Percentiles rank a stretch among this genome's conserved stretches.
Evolutionary conservation across 2,113 vertebrate genomes (phyloP).

Genomic region (Fulica atra): DNA sequence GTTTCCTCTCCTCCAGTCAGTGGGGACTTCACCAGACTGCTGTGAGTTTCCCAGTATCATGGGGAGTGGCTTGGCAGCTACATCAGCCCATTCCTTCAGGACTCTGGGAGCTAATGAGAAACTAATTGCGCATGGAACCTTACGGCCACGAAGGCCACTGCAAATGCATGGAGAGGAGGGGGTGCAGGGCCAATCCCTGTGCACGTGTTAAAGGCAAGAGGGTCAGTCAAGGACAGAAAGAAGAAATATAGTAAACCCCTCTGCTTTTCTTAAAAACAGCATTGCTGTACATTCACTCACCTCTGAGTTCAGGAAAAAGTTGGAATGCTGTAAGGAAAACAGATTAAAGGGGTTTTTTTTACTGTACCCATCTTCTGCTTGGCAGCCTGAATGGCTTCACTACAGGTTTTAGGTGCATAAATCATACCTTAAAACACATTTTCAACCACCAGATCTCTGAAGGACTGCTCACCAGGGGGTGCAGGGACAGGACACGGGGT

Average conservation of each 20-base stretch:
- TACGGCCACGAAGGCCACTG: rapidly evolving
- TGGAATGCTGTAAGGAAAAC: neutral
- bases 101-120: neutral
- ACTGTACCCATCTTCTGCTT: neutral
- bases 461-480: no score
- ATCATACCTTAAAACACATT: rapidly evolving
- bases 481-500: no score
- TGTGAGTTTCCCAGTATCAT: no score
- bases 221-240: neutral
- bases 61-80: no score
- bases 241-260: neutral
- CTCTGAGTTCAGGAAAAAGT: neutral
- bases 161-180: neutral
- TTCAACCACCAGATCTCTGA: neutral
- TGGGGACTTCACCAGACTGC: no score
- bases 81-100: no score
- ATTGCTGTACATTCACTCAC: neutral
- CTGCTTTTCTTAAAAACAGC: rapidly evolving
- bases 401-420: neutral
- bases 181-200: neutral
- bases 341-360: neutral
- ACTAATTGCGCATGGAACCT: rapidly evolving
- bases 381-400: neutral
- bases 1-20: no score
- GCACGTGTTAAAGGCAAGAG: rapidly evolving